phyloP scores from a whole-genome alignment of 2,797 vertebrate genomes.

The Trematocara caparti region DNA sequence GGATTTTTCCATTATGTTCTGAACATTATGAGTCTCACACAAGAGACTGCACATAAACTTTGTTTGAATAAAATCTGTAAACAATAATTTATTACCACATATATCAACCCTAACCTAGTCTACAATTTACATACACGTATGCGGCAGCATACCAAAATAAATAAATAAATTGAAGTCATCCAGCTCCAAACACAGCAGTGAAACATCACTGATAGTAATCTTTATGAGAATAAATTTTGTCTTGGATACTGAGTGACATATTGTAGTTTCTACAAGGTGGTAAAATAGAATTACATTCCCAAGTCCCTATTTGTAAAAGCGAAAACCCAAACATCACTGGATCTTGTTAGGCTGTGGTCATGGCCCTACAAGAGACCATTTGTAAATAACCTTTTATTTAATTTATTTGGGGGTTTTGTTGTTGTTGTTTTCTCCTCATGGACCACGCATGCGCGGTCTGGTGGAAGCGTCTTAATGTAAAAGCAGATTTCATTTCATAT shows the following conservation, averaged over 20 bases:
- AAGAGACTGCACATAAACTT: background rate
- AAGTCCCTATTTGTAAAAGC: background rate
- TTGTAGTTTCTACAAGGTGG: background rate
- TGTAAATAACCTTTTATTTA: background rate
- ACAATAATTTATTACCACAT: background rate
- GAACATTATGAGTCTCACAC: background rate
- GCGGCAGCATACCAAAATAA: fast-evolving
- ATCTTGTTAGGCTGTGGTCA: background rate
- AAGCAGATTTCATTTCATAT: background rate
- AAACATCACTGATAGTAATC: background rate
- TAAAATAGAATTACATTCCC: background rate
- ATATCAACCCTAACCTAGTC: background rate
- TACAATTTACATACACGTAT: background rate
- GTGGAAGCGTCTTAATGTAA: background rate
- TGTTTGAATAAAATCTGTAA: background rate
- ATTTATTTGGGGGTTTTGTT: background rate
- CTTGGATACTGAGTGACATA: background rate
- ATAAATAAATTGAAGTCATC: background rate
- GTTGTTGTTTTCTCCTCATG: background rate
- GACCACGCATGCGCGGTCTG: slow-evolving; percentile 24
- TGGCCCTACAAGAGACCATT: background rate
- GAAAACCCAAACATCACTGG: background rate
- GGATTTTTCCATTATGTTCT: background rate
- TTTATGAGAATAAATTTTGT: background rate
- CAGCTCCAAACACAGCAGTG: background rate